Conservation (phyloP, 2,888 invertebrate genomes). For the Lasioglossum figueresi region DNA sequence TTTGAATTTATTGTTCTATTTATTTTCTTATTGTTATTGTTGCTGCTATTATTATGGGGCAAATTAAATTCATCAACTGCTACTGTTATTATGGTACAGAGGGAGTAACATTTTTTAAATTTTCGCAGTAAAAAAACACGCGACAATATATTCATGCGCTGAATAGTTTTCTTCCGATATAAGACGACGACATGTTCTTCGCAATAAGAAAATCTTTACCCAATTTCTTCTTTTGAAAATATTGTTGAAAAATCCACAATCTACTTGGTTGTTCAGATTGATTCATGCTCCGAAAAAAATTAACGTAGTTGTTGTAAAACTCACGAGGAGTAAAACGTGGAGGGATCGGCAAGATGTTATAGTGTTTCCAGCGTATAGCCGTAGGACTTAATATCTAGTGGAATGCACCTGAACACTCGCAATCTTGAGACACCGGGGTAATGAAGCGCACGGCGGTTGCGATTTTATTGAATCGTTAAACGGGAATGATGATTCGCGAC, state of each 20-base stretch:
- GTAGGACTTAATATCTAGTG: not conserved
- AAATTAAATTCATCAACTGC: too few species aligned
- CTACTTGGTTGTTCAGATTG: not conserved
- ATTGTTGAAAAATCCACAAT: not conserved
- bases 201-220: too few species aligned
- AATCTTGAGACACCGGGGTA: not conserved
- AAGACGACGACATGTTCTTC: too few species aligned
- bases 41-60: too few species aligned
- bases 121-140: too few species aligned
- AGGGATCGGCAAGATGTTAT: not conserved
- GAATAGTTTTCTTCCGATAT: too few species aligned
- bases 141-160: too few species aligned
- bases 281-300: not conserved
- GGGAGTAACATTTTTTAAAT: too few species aligned
- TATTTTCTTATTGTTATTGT: too few species aligned
- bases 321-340: not conserved
- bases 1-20: too few species aligned
- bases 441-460: slow-evolving; percentile 7
- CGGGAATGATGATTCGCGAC: slow-evolving; percentile 53
- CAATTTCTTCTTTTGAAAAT: too few species aligned
- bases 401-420: not conserved
- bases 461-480: slow-evolving; percentile 55
- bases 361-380: not conserved
- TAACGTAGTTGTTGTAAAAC: not conserved
- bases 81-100: too few species aligned